Evolutionary conservation across 2,888 invertebrate species (phyloP).

Genomic region (Drosophila mimetica): DNA sequence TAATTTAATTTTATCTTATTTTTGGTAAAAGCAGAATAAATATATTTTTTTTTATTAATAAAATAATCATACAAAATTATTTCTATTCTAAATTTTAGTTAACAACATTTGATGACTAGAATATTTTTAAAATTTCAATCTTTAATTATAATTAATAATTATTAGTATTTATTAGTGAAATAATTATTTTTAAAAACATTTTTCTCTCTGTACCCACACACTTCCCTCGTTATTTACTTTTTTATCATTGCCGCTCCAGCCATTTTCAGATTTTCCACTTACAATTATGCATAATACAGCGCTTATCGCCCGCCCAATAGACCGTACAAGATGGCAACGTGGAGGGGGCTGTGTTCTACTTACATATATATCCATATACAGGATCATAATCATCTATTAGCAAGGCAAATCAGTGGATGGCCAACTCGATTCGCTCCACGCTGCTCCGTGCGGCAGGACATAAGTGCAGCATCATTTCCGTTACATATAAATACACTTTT

Average conservation of each 20-base stretch:
- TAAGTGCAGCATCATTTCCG: constrained; percentile 78
- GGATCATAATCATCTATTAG: constrained; percentile 68
- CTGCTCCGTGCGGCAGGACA: constrained; percentile 48
- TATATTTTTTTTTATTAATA: too few species aligned
- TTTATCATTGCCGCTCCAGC: constrained; percentile 13
- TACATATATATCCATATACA: constrained; percentile 7
- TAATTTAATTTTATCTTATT: too few species aligned
- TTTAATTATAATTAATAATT: too few species aligned
- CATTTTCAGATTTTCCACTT: constrained; percentile 57
- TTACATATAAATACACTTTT: constrained; percentile 79
- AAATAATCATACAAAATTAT: too few species aligned
- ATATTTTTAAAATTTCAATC: neutral
- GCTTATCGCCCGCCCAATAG: constrained; percentile 60
- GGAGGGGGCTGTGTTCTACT: neutral
- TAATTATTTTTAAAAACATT: neutral
- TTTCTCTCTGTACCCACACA: constrained; percentile 7
- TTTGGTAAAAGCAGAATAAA: too few species aligned
- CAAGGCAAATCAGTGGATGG: constrained; percentile 57
- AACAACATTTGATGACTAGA: too few species aligned
- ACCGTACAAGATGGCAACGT: constrained; percentile 12
- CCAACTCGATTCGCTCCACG: constrained; percentile 49
- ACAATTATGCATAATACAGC: constrained; percentile 71
- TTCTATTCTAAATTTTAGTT: too few species aligned
- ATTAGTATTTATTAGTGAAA: constrained; percentile 1
- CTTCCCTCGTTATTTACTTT: constrained; percentile 57